Conservation (phyloP, 2,888 invertebrate genomes). For the Zele albiditarsus region DNA sequence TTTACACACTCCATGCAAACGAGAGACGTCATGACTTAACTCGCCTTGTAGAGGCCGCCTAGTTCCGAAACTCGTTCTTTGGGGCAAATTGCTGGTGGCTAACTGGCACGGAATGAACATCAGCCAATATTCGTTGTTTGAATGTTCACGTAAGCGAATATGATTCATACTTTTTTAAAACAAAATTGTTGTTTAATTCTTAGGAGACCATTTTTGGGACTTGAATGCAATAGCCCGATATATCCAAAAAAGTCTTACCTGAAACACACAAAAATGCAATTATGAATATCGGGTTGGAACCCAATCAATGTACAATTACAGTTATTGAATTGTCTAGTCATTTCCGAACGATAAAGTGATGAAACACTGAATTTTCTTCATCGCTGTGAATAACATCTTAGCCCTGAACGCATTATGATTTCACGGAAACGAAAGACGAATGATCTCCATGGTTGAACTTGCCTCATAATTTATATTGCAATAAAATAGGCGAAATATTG, state of each 20-base stretch:
- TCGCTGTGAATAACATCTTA: no score
- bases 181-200: background rate
- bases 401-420: background rate
- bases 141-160: background rate
- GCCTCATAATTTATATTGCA: conserved; percentile 31
- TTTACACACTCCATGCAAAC: conserved; percentile 53
- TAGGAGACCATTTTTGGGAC: background rate
- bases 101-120: conserved; percentile 15
- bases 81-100: conserved; percentile 32
- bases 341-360: conserved; percentile 10
- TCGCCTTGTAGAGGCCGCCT: conserved; percentile 64
- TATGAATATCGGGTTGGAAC: background rate
- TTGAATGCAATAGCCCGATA: background rate
- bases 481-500: conserved; percentile 32
- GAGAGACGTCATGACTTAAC: conserved; percentile 49
- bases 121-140: background rate
- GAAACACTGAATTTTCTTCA: background rate
- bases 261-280: conserved; percentile 44
- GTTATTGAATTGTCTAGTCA: conserved; percentile 22
- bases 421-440: background rate
- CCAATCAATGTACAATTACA: background rate
- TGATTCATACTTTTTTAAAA: background rate
- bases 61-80: conserved; percentile 65
- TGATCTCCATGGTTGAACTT: background rate
- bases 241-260: conserved; percentile 50